Conservation (phyloP, 2,113 vertebrate genomes). For the Sapajus apella region DNA sequence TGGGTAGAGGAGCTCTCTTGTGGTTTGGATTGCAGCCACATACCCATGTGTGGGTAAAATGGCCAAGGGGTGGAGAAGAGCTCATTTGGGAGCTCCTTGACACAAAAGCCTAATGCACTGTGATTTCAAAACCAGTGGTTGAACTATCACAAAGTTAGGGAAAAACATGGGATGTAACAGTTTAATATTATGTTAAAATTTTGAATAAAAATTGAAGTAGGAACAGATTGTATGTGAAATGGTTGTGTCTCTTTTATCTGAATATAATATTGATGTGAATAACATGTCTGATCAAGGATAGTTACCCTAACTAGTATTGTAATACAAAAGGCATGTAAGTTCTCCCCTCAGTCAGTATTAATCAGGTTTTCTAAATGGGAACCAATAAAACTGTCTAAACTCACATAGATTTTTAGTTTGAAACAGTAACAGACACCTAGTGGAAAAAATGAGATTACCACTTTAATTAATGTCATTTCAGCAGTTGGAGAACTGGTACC, state of each 20-base stretch:
- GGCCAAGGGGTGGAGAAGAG: not conserved
- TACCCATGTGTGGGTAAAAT: not conserved
- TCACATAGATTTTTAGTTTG: not conserved
- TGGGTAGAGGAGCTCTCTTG: not conserved
- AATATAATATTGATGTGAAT: not conserved
- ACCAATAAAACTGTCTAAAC: not conserved
- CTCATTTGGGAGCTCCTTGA: not conserved
- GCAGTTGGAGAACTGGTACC: not conserved
- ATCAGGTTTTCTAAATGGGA: not conserved
- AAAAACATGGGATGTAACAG: not conserved
- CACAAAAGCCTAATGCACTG: not conserved
- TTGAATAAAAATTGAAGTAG: not conserved
- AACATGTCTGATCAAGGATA: not conserved
- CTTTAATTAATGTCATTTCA: not conserved
- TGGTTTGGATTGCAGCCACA: not conserved
- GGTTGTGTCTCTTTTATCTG: not conserved
- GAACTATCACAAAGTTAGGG: not conserved
- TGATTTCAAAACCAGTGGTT: not conserved
- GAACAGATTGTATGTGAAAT: not conserved
- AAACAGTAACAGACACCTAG: not conserved
- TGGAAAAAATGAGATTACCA: not conserved
- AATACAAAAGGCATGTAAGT: not conserved
- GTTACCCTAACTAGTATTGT: not conserved
- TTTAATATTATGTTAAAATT: not conserved
- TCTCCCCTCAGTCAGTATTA: not conserved